phyloP scores from a whole-genome alignment of 1,140 invertebrate species.

The Ditylenchus dipsaci region DNA sequence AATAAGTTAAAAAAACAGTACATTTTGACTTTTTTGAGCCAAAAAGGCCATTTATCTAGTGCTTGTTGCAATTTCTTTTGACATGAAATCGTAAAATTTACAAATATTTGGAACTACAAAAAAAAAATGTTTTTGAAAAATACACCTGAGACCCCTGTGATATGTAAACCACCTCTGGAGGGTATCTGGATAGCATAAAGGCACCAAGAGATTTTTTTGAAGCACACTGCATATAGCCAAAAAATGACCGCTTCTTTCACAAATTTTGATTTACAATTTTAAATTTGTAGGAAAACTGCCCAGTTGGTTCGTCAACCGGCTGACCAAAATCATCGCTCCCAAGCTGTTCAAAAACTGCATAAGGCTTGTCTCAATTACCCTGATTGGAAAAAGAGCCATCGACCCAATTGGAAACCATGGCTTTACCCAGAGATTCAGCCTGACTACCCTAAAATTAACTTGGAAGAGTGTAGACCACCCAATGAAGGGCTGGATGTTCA shows the following conservation, averaged over 20 bases:
- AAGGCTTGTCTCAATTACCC: constrained; percentile 74
- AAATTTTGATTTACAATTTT: constrained; percentile 10
- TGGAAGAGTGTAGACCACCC: constrained; percentile 16
- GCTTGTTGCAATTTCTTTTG: too few species aligned
- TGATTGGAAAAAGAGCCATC: constrained; percentile 73
- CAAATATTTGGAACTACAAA: too few species aligned
- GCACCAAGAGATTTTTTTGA: constrained; percentile 1
- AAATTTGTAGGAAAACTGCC: constrained; percentile 67
- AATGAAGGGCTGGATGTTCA: constrained; percentile 2
- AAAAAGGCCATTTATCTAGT: too few species aligned
- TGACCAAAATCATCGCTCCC: constrained; percentile 78
- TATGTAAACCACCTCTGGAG: too few species aligned
- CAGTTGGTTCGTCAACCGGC: constrained; percentile 80
- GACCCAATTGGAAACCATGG: constrained; percentile 77
- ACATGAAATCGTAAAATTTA: too few species aligned
- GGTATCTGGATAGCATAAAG: too few species aligned
- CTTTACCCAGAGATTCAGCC: constrained; percentile 68
- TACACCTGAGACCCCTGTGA: too few species aligned
- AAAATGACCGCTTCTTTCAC: not conserved
- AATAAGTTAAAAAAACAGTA: too few species aligned
- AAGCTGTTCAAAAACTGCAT: constrained; percentile 75
- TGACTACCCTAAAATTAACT: constrained; percentile 23
- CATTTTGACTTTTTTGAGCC: too few species aligned
- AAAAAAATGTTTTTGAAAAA: too few species aligned
- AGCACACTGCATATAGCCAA: not conserved